Percentiles rank a stretch among this genome's conserved stretches.
Evolutionary conservation across 2,888 invertebrate species (phyloP).

Genomic region (Cepaea hortensis): DNA sequence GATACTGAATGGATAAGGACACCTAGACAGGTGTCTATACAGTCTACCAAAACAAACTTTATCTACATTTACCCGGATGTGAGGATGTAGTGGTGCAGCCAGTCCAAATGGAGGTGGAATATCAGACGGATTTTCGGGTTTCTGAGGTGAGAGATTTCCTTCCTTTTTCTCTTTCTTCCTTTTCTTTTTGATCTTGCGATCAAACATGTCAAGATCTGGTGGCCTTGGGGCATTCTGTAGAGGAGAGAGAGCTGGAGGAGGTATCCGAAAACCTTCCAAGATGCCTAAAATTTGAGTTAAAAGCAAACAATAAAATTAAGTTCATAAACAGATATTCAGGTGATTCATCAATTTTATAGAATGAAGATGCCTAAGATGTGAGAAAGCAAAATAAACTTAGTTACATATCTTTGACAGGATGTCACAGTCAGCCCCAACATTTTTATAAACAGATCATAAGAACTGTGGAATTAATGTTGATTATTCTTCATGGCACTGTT

Average conservation of each 20-base stretch:
- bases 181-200: constrained; percentile 59
- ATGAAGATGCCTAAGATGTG: no score
- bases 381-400: no score
- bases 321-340: no score
- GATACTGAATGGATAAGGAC: no score
- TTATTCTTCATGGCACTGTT: no score
- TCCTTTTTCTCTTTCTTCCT: constrained; percentile 56
- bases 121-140: constrained; percentile 60
- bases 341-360: no score
- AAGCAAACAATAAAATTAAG: neutral
- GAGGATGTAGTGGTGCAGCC: constrained; percentile 70
- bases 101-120: constrained; percentile 66
- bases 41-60: no score
- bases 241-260: constrained; percentile 69
- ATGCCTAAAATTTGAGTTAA: constrained; percentile 56
- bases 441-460: no score
- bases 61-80: constrained; percentile 56
- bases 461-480: no score
- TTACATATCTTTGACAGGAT: no score
- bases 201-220: constrained; percentile 56
- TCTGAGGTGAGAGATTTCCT: constrained; percentile 35
- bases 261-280: constrained; percentile 67
- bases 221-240: constrained; percentile 69
- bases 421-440: no score
- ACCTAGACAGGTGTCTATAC: no score